Evolutionary conservation across 2,113 vertebrate species (phyloP), one percentile per base, ranked within the genome.

Genomic region (Bufo bufo): DNA sequence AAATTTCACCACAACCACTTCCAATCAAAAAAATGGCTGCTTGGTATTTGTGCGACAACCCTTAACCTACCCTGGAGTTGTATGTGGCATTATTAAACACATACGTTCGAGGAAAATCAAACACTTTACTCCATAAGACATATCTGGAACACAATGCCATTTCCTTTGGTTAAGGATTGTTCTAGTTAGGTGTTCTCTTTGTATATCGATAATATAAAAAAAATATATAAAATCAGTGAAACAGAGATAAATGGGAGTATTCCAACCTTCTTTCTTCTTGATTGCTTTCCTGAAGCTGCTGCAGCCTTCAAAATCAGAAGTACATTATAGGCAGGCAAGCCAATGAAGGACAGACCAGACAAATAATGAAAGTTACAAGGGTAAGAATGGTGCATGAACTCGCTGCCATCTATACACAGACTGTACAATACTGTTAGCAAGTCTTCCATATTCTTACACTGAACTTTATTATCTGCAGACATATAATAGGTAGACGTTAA

Each of bases 211-310:
- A 71, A 16, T 14, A n/a, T 49, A 77, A 56, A 8, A 19, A 45
- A 58, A 5, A 75, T 75, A 43, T 47, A 45, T 45, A 5, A 75
- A 85, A 43, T 59, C 9, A 74, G 77, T 77, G 7, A 59, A 77
- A 77, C 17, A 84, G 45, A 66, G 63, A 84, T 71, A 84, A 84
- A 78, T 59, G n/a, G 11, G 52, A 95, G 94, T 94, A 92, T 92
- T 95, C 97, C 96, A 97, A 99, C 98, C 98, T 99, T 97, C 92
- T 91, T 87, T 96, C 95, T 91, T 94, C 96, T 90, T 93, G 96
- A 95, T 91, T 95, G 94, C 91, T 96, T 94, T 96, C 96, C 92
- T 97, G 94, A 92, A 95, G 95, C 93, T 95, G 96, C 94, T 95
- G 96, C 92, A 99, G 97, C 96, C 98, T 99, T 98, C 93, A 91